phyloP scores from a whole-genome alignment of 1,140 invertebrate genomes.

The Phthorimaea operculella region DNA sequence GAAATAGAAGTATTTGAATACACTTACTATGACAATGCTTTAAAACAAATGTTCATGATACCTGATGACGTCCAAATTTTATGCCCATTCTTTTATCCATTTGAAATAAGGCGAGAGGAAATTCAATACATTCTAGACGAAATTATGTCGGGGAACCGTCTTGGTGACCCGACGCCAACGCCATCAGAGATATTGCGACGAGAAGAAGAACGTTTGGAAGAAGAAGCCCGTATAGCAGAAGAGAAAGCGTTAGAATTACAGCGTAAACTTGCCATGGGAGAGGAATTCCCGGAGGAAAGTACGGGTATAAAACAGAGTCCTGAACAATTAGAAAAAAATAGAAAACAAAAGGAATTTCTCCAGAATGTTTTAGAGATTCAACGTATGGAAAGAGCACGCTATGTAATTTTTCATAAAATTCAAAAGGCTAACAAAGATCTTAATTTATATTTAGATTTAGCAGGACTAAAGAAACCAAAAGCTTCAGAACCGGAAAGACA shows the following conservation, averaged over 20 bases:
- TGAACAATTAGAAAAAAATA: constrained; percentile 33
- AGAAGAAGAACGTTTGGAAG: constrained; percentile 35
- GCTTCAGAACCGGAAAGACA: constrained; percentile 29
- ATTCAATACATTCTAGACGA: constrained; percentile 56
- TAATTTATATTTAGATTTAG: constrained; percentile 51
- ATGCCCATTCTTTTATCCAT: constrained; percentile 55
- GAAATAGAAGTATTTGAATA: constrained; percentile 54
- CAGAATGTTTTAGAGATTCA: constrained; percentile 49
- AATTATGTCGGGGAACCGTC: constrained; percentile 50
- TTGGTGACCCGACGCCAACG: constrained; percentile 52
- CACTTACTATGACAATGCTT: constrained; percentile 53
- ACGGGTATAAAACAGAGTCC: constrained; percentile 27
- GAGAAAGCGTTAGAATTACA: constrained; percentile 42
- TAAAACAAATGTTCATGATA: constrained; percentile 49
- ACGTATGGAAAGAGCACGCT: constrained; percentile 49
- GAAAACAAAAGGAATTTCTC: constrained; percentile 36
- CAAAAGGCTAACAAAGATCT: constrained; percentile 43
- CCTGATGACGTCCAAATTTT: constrained; percentile 49
- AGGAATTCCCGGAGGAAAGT: constrained; percentile 32
- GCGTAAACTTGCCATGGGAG: constrained; percentile 40
- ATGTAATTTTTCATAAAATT: constrained; percentile 25
- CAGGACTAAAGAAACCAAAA: constrained; percentile 47
- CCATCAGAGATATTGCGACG: constrained; percentile 38
- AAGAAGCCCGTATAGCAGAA: constrained; percentile 32
- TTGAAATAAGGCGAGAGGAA: constrained; percentile 50